A percentile compares a stretch with the other conserved stretches of the same genome.
Conservation (phyloP, 2,113 vertebrate species). For the Micronisus gabar region DNA sequence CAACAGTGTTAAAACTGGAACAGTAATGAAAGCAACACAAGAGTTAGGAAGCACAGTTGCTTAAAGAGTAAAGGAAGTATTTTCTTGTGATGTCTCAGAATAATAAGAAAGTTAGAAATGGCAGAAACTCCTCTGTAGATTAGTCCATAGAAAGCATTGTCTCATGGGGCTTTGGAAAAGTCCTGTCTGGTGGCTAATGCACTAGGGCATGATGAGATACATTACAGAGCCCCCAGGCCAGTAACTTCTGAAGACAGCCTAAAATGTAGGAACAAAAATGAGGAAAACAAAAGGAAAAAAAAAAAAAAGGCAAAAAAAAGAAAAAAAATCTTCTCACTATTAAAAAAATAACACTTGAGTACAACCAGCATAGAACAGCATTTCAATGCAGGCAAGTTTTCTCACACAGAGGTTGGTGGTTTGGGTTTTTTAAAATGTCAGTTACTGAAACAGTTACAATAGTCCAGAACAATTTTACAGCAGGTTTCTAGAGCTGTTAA, state of each 20-base stretch:
- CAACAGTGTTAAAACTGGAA: slow-evolving; percentile 60
- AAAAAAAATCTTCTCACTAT: slow-evolving; percentile 67
- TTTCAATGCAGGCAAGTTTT: slow-evolving; percentile 72
- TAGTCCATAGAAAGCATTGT: slow-evolving; percentile 82
- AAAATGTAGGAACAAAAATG: slow-evolving; percentile 76
- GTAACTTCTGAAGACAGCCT: slow-evolving; percentile 86
- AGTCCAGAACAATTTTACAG: slow-evolving; percentile 55
- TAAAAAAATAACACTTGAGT: slow-evolving; percentile 66
- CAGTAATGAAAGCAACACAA: slow-evolving; percentile 68
- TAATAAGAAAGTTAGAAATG: slow-evolving; percentile 71
- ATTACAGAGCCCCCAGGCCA: slow-evolving; percentile 84
- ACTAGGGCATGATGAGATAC: slow-evolving; percentile 76
- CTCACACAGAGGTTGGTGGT: slow-evolving; percentile 10
- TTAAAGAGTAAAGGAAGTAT: slow-evolving; percentile 62
- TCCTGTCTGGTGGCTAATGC: slow-evolving; percentile 80
- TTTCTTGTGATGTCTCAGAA: slow-evolving; percentile 67
- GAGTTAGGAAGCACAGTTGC: slow-evolving; percentile 68
- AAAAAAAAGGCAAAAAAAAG: background rate
- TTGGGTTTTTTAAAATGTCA: background rate
- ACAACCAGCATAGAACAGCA: slow-evolving; percentile 69
- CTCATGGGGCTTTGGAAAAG: slow-evolving; percentile 82
- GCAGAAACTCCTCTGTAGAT: slow-evolving; percentile 79
- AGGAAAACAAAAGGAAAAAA: slow-evolving; percentile 34
- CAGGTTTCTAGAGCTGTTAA: slow-evolving; percentile 45
- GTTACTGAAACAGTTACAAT: slow-evolving; percentile 55